Evolutionary conservation across 2,888 invertebrate species (phyloP).

Genomic region (Stenoptilia bipunctidactyla): DNA sequence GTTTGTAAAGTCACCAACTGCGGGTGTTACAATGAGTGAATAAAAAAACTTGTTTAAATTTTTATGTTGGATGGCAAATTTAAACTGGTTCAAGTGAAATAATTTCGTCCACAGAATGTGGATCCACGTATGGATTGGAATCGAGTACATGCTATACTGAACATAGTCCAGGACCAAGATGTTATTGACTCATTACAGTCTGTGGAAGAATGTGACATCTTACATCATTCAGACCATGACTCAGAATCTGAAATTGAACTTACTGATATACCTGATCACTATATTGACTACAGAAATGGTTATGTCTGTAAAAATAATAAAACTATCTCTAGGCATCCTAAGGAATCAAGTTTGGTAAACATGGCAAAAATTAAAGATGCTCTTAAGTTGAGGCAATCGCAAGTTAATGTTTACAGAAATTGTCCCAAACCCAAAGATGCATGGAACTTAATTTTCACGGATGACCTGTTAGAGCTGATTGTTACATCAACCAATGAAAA

Average conservation of each 20-base stretch:
- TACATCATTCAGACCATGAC: conserved; percentile 51
- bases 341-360: conserved; percentile 21
- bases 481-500: conserved; percentile 50
- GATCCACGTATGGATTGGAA: conserved; percentile 67
- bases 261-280: conserved; percentile 31
- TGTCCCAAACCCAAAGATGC: conserved; percentile 40
- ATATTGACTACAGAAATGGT: conserved; percentile 34
- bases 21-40: neutral
- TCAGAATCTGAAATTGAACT: conserved; percentile 53
- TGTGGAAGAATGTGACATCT: conserved; percentile 46
- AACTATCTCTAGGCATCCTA: conserved; percentile 33
- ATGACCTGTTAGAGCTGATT: conserved; percentile 50
- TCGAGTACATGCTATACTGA: conserved; percentile 60
- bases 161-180: conserved; percentile 55
- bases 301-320: conserved; percentile 41
- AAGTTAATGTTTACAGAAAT: conserved; percentile 21
- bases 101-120: conserved; percentile 65
- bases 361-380: conserved; percentile 28
- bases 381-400: conserved; percentile 30
- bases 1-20: too few relatives aligned
- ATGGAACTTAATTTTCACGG: conserved; percentile 51
- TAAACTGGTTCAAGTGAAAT: conserved; percentile 56
- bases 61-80: neutral
- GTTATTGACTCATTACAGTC: conserved; percentile 53
- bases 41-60: neutral